Conservation (phyloP, 1,140 invertebrate genomes). For the Temnothorax curvispinosus region DNA sequence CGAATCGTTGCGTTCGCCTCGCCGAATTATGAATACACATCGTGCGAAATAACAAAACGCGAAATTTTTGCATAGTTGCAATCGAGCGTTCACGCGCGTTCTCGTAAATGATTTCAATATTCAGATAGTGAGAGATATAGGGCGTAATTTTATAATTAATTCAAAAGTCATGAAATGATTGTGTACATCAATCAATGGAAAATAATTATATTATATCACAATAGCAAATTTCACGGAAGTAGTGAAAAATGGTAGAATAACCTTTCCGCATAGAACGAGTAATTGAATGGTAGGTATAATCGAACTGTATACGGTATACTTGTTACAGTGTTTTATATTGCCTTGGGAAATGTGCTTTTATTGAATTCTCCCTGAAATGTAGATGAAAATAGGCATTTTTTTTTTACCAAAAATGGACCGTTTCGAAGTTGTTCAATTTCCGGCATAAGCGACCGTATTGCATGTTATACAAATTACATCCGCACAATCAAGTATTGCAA, state of each 20-base stretch:
- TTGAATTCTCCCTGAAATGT: slow-evolving; percentile 2
- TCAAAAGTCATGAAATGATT: background rate
- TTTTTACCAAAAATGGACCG: background rate
- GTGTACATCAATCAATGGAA: background rate
- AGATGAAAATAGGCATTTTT: background rate
- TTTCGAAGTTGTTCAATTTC: slow-evolving; percentile 3
- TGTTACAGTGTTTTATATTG: background rate
- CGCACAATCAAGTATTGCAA: background rate
- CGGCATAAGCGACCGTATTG: background rate
- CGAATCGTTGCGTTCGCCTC: background rate
- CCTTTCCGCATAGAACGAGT: background rate
- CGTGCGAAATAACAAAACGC: slow-evolving; percentile 29
- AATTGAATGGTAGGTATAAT: background rate
- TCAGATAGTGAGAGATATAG: background rate
- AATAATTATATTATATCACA: background rate
- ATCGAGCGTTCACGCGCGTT: background rate
- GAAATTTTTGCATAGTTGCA: background rate
- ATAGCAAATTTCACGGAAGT: background rate
- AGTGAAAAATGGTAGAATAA: background rate
- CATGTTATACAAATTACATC: background rate
- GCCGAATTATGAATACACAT: slow-evolving; percentile 23
- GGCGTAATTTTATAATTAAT: background rate
- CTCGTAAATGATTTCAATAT: background rate
- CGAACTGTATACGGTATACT: background rate
- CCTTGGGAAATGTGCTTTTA: background rate